Evolutionary conservation across 2,797 vertebrate genomes (phyloP).

Genomic region (Eidolon dupreanum): DNA sequence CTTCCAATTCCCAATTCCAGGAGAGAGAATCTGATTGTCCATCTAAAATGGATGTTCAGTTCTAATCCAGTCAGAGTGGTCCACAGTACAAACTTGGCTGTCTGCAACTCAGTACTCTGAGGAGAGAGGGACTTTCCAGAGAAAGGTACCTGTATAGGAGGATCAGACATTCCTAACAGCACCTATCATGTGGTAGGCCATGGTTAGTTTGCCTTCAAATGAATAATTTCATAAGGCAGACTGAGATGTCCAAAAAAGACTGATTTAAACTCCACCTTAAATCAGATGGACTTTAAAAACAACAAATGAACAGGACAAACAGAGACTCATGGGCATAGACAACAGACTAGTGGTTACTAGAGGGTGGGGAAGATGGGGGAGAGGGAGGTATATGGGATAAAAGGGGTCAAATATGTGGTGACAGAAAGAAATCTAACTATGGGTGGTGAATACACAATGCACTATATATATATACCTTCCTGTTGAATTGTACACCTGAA

Average conservation of each 20-base stretch:
- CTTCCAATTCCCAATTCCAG: not conserved
- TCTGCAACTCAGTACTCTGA: not conserved
- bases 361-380: too few species aligned
- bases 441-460: too few species aligned
- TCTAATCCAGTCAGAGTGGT: not conserved
- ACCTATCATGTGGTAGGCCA: not conserved
- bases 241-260: not conserved
- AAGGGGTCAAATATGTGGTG: too few species aligned
- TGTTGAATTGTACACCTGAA: too few species aligned
- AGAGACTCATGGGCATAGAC: too few species aligned
- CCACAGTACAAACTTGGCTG: not conserved
- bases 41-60: not conserved
- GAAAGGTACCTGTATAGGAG: not conserved
- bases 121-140: not conserved
- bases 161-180: not conserved
- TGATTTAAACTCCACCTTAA: constrained; percentile 3
- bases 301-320: too few species aligned
- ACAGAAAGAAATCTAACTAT: too few species aligned
- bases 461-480: too few species aligned
- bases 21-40: not conserved
- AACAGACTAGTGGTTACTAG: too few species aligned
- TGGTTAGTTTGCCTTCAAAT: not conserved
- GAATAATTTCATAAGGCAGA: constrained; percentile 4
- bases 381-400: too few species aligned
- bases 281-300: too few species aligned